phyloP scores from a whole-genome alignment of 1,140 invertebrate genomes.

The Hestina assimilis region DNA sequence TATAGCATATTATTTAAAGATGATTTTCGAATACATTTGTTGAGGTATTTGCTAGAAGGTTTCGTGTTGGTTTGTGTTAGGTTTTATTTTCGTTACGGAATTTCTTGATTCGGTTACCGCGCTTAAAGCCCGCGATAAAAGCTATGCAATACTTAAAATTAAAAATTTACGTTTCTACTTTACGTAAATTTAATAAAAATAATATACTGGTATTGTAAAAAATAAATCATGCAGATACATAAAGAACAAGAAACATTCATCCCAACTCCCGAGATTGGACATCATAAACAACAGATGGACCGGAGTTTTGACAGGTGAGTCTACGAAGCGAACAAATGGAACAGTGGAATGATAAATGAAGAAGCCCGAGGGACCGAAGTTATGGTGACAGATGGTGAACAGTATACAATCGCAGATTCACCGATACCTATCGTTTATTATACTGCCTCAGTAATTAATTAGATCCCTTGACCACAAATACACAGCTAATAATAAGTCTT shows the following conservation, averaged over 20 bases:
- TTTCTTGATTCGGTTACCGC: too few relatives aligned
- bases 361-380: conserved; percentile 15
- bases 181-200: too few relatives aligned
- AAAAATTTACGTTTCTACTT: too few relatives aligned
- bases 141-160: too few relatives aligned
- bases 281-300: conserved; percentile 23
- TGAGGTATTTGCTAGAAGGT: too few relatives aligned
- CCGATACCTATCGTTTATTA: conserved; percentile 5
- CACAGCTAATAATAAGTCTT: too few relatives aligned
- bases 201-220: not conserved
- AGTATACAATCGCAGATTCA: conserved; percentile 1
- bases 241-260: not conserved
- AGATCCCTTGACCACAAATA: too few relatives aligned
- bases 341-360: conserved; percentile 24
- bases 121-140: too few relatives aligned
- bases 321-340: conserved; percentile 22
- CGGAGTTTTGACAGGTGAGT: conserved; percentile 30
- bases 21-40: too few relatives aligned
- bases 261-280: conserved; percentile 15
- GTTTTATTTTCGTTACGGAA: too few relatives aligned
- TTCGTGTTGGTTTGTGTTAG: too few relatives aligned
- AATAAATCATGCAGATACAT: not conserved
- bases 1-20: too few relatives aligned
- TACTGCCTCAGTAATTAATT: not conserved
- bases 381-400: conserved; percentile 21